Conservation (phyloP, 2,797 vertebrate genomes). For the Sebastes matsubarae region DNA sequence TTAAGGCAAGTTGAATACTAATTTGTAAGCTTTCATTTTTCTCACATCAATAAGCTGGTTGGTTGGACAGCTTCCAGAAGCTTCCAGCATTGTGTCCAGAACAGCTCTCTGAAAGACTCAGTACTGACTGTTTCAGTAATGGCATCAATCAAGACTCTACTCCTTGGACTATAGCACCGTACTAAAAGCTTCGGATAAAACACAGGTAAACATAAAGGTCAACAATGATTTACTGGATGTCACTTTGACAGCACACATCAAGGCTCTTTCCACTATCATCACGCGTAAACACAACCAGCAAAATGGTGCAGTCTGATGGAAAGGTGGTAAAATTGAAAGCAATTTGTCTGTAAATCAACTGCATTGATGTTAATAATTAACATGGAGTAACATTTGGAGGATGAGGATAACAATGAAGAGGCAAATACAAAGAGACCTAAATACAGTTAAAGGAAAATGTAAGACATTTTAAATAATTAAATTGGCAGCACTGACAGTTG, state of each 20-base stretch:
- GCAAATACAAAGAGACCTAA: neutral
- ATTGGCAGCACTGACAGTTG: neutral
- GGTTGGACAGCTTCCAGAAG: constrained; percentile 23
- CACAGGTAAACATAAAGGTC: constrained; percentile 45
- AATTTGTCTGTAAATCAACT: neutral
- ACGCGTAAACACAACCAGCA: constrained; percentile 3
- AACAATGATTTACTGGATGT: constrained; percentile 41
- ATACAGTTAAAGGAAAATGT: neutral
- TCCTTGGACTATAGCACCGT: constrained; percentile 20
- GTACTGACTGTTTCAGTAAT: constrained; percentile 16
- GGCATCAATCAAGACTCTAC: constrained; percentile 25
- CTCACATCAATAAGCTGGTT: constrained; percentile 6
- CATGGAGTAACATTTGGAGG: neutral
- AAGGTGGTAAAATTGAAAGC: neutral
- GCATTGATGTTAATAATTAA: constrained; percentile 13
- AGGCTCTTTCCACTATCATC: constrained; percentile 12
- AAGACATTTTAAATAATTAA: neutral
- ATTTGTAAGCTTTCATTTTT: neutral
- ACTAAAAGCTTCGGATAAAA: constrained; percentile 44
- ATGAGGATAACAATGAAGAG: neutral
- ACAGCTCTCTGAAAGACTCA: neutral
- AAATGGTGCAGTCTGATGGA: neutral
- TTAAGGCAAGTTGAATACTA: neutral
- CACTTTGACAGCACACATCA: constrained; percentile 21
- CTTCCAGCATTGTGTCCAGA: constrained; percentile 2